Conservation (phyloP, 1,140 invertebrate species). For the Bombyx mandarina region DNA sequence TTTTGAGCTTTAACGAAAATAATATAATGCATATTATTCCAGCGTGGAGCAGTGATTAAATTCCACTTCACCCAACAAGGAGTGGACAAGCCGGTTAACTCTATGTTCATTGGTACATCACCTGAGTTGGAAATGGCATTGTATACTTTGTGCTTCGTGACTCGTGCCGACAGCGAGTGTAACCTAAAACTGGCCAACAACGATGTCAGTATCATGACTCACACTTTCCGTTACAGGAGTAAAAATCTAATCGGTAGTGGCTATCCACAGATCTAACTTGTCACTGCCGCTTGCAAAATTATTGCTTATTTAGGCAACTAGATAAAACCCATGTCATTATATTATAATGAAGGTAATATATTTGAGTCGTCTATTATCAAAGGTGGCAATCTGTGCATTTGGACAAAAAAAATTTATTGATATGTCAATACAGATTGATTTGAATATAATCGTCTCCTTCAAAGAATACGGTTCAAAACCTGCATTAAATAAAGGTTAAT, state of each 20-base stretch:
- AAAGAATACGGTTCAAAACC: no score
- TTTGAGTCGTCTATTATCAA: no score
- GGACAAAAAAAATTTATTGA: no score
- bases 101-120: slow-evolving; percentile 91
- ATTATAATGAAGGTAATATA: no score
- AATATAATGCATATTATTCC: slow-evolving; percentile 32
- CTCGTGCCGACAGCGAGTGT: slow-evolving; percentile 79
- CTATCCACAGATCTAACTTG: slow-evolving; percentile 79
- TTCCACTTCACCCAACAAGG: slow-evolving; percentile 82
- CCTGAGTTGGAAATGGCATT: slow-evolving; percentile 94
- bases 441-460: no score
- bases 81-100: slow-evolving; percentile 82
- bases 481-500: no score
- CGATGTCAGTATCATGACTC: slow-evolving; percentile 79
- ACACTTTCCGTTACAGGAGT: slow-evolving; percentile 80
- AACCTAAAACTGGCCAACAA: slow-evolving; percentile 79
- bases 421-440: no score
- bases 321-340: not conserved
- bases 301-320: not conserved
- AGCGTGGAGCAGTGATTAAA: slow-evolving; percentile 87
- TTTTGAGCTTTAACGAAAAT: no score
- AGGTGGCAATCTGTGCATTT: no score
- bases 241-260: slow-evolving; percentile 85
- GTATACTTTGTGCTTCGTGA: slow-evolving; percentile 88
- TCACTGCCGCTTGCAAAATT: not conserved